Evolutionary conservation across 2,113 vertebrate species (phyloP).

Genomic region (Haliaeetus leucogaster): DNA sequence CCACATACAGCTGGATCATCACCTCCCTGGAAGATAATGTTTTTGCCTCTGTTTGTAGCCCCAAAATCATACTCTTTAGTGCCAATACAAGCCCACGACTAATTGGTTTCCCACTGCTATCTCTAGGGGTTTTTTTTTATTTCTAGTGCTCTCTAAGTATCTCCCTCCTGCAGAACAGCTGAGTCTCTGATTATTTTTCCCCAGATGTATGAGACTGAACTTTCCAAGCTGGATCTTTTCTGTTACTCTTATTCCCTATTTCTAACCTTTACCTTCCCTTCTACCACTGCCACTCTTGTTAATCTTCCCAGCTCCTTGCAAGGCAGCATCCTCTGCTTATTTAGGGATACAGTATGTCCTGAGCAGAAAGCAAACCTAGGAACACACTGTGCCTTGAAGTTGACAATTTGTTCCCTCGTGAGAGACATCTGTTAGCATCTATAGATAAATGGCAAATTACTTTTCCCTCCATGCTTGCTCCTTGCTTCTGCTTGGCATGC

Average conservation of each 20-base stretch:
- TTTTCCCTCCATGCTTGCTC: background rate
- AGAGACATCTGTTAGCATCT: background rate
- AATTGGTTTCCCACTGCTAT: constrained; percentile 28
- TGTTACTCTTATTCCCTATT: background rate
- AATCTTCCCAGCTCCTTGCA: background rate
- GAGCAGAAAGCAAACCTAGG: background rate
- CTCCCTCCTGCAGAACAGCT: background rate
- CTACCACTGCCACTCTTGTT: background rate
- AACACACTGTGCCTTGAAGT: background rate
- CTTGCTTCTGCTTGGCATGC: background rate
- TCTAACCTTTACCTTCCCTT: background rate
- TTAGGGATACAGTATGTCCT: background rate
- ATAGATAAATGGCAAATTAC: background rate
- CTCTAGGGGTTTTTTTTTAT: background rate
- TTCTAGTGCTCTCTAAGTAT: background rate
- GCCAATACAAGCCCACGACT: background rate
- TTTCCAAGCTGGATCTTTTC: background rate
- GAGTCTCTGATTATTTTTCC: background rate
- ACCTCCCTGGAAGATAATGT: constrained; percentile 3
- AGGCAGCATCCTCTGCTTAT: background rate
- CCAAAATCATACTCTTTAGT: constrained; percentile 39
- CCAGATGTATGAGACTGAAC: background rate
- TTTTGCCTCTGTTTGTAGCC: constrained; percentile 16
- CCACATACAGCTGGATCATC: background rate
- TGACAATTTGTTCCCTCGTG: background rate